A percentile compares a stretch with the other conserved stretches of the same genome.
Evolutionary conservation across 2,888 invertebrate genomes (phyloP).

Genomic region (Rhagophthalmus giganteus): DNA sequence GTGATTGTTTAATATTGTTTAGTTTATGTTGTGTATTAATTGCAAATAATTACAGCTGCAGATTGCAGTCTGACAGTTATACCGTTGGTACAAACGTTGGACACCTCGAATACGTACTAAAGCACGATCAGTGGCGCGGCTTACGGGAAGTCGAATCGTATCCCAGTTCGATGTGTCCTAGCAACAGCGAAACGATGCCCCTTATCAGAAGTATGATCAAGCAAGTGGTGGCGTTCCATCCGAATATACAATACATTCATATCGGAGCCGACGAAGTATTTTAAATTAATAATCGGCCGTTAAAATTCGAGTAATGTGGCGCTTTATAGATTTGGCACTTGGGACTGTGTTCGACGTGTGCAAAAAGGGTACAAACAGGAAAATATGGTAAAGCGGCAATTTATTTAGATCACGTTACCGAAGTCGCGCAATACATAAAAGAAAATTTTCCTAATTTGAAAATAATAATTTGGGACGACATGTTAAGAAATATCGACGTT

Average conservation of each 20-base stretch:
- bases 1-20: conserved; percentile 56
- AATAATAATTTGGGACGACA: conserved; percentile 86
- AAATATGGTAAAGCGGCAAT: conserved; percentile 62
- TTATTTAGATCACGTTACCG: conserved; percentile 69
- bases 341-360: conserved; percentile 64
- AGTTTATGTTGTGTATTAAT: background rate
- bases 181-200: conserved; percentile 62
- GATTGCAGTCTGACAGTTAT: conserved; percentile 66
- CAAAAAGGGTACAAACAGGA: conserved; percentile 54
- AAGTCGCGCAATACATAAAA: conserved; percentile 64
- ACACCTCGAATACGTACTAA: conserved; percentile 82
- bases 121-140: conserved; percentile 67
- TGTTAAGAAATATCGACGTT: conserved; percentile 67
- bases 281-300: background rate
- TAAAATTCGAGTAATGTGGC: background rate
- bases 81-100: conserved; percentile 84
- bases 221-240: conserved; percentile 71
- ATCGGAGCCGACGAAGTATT: conserved; percentile 79
- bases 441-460: conserved; percentile 64
- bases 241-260: conserved; percentile 68
- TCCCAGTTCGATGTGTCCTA: conserved; percentile 76
- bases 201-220: conserved; percentile 70
- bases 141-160: conserved; percentile 68
- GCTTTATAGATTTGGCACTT: conserved; percentile 71
- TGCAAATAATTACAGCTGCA: conserved; percentile 55